Percentiles rank a stretch among this genome's conserved stretches.
phyloP scores from a whole-genome alignment of 2,113 vertebrate genomes.

The Sturnira hondurensis region DNA sequence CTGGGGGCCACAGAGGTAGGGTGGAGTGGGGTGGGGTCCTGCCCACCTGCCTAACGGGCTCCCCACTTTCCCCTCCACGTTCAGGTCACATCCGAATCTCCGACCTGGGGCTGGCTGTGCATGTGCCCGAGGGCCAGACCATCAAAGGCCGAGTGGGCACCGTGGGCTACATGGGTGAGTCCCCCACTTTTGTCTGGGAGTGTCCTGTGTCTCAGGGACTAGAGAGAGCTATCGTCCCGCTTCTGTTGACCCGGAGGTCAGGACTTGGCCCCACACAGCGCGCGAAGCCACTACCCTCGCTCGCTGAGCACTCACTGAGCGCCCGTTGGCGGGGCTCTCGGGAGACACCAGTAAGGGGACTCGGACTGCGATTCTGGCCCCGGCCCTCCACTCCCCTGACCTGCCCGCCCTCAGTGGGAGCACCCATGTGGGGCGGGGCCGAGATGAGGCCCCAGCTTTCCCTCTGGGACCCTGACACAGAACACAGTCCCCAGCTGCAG shows the following conservation, averaged over 20 bases:
- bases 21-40: neutral
- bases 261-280: neutral
- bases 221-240: neutral
- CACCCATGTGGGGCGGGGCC: neutral
- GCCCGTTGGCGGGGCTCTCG: neutral
- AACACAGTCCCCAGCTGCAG: neutral
- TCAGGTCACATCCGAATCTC: constrained; percentile 98
- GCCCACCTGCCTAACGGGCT: neutral
- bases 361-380: neutral
- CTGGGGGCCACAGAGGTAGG: neutral
- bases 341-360: neutral
- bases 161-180: constrained; percentile 99
- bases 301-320: neutral
- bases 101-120: constrained; percentile 93
- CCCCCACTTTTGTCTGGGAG: neutral
- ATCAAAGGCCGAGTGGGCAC: constrained; percentile 98
- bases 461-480: neutral
- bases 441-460: neutral
- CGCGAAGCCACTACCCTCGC: neutral
- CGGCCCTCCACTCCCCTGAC: neutral
- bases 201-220: neutral
- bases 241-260: neutral
- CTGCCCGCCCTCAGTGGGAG: neutral
- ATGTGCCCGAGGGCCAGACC: constrained; percentile 92
- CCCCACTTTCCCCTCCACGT: neutral